These are phyloP conservation scores for Pavo muticus DNA, from an alignment of 2,113 vertebrate species.

Conservation along the genomic window DNA sequence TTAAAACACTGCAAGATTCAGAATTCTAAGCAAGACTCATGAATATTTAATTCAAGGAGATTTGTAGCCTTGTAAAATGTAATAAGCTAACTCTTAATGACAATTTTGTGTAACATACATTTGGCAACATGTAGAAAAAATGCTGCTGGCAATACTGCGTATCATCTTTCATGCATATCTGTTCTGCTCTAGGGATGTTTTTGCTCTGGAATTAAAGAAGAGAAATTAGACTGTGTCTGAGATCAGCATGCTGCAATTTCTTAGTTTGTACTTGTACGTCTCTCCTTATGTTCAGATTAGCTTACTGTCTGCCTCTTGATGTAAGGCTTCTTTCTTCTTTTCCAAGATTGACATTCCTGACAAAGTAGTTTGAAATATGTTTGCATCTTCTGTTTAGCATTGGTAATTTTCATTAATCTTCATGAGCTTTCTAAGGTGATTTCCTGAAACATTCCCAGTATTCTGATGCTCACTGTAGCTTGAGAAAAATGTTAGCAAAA, in stretches of 20 bases:
- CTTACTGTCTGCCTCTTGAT: background rate
- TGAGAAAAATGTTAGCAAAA: conserved; percentile 9
- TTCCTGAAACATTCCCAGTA: background rate
- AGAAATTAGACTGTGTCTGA: conserved; percentile 22
- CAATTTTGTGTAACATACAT: conserved; percentile 32
- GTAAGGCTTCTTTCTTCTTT: background rate
- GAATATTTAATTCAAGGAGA: conserved; percentile 71
- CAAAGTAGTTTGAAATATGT: conserved; percentile 4
- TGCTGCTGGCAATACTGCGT: conserved; percentile 22
- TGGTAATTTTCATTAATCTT: conserved; percentile 4
- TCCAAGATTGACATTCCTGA: background rate
- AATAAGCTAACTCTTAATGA: conserved; percentile 59
- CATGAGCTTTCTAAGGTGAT: background rate
- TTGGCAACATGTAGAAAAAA: conserved; percentile 47
- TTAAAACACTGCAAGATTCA: conserved; percentile 48
- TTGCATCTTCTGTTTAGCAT: background rate
- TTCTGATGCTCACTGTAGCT: background rate
- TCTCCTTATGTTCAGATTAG: background rate
- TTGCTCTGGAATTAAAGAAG: conserved; percentile 46
- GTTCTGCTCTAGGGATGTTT: conserved; percentile 57
- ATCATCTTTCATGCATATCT: conserved; percentile 53
- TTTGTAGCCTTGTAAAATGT: conserved; percentile 44
- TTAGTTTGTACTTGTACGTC: background rate
- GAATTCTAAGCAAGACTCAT: conserved; percentile 58
- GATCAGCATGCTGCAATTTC: conserved; percentile 4